These are phyloP conservation scores for Amphiprion clarkii DNA, from an alignment of 2,797 vertebrate species.

Conservation along the genomic window DNA sequence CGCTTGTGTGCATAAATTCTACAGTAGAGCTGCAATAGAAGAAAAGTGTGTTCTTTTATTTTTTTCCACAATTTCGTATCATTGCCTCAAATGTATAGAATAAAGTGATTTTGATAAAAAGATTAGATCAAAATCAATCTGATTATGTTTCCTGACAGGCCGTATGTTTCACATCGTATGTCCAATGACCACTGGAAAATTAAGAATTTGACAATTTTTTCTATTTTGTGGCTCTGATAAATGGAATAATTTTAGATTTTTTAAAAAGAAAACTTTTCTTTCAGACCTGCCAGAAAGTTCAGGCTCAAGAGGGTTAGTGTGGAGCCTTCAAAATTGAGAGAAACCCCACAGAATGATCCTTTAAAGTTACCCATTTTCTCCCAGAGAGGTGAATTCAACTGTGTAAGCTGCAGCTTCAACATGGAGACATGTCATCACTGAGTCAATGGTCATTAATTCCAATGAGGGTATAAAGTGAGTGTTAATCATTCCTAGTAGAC, in stretches of 20 bases:
- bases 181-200: too few relatives aligned
- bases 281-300: background rate
- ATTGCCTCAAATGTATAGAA: background rate
- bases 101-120: too few relatives aligned
- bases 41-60: background rate
- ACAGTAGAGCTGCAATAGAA: slow-evolving; percentile 20
- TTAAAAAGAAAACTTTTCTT: background rate
- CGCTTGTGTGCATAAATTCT: background rate
- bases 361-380: background rate
- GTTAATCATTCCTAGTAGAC: slow-evolving; percentile 46
- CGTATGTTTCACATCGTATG: too few relatives aligned
- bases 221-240: too few relatives aligned
- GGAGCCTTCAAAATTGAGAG: background rate
- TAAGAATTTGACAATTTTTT: too few relatives aligned
- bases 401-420: slow-evolving; percentile 14
- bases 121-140: too few relatives aligned
- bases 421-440: slow-evolving; percentile 20
- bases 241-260: too few relatives aligned
- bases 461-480: slow-evolving; percentile 35
- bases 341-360: background rate
- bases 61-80: slow-evolving; percentile 8
- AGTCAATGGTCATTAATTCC: slow-evolving; percentile 43
- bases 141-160: too few relatives aligned
- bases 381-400: background rate
- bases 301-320: background rate